Evolutionary conservation across 2,888 invertebrate species (phyloP), one percentile per base, ranked within the genome.

Genomic region (Chaetoderma sp.): DNA sequence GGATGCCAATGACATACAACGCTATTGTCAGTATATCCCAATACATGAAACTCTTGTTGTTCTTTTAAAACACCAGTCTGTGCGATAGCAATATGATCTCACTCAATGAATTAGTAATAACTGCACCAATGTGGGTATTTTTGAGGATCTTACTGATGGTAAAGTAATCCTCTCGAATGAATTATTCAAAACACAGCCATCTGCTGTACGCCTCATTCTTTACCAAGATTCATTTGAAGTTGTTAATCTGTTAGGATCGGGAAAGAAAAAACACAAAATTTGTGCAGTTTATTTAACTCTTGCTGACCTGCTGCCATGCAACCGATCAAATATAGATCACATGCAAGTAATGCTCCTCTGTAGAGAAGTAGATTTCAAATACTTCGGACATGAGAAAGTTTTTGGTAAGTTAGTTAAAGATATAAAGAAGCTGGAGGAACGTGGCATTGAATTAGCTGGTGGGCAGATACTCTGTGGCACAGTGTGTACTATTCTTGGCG

Each of bases 11-110:
- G 52, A 65, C 8, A 62, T 4, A 3, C 27, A 45, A 13, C 1
- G 52, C 5, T 21, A n/a, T 28, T 49, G 28, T 39, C 60, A 64
- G 25, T 65, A 64, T 52, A 45, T 64, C 2, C 64, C 64, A 18
- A 54, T 64, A 30, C 21, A 16, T 6, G 10, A 63, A 65, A 64
- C 49, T 21, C 23, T 64, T 8, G 3, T 21, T 25, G 36, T 23
- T 5, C 4, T 64, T 25, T 39, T 63, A 27, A 21, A 50, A 10
- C 27, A 64, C 33, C 16, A 36, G 49, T 33, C 50, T 44, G 42
- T 60, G 10, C 25, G 13, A 30, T 21, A 54, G 6, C 32, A 61
- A 13, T 5, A 4, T 2, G 28, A 23, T 2, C 8, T 27, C n/a
- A 16, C 28, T 4, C 4, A 32, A 45, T 2, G 33, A 1, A 25